Evolutionary conservation across 2,113 vertebrate genomes (phyloP), one percentile per base, ranked within the genome.

Genomic region (Ochotona curzoniae): DNA sequence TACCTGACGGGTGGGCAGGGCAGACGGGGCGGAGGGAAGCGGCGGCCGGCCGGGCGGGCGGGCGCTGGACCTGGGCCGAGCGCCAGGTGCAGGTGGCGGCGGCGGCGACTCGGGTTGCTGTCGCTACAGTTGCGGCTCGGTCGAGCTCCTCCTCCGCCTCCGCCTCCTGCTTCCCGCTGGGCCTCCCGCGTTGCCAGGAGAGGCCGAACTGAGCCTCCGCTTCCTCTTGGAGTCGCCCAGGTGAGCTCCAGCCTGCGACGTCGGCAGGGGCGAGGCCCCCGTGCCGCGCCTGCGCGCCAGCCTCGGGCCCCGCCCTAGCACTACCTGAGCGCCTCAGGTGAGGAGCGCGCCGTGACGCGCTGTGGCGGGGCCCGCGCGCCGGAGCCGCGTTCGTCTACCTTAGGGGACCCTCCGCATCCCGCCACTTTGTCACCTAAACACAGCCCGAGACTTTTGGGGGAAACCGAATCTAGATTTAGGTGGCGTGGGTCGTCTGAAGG

Each of bases 161-260:
- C 83, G 92, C 94, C 93, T 38, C 88, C 97, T 89, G 95, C 97
- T 96, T 28, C 89, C 95, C 69, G 94, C 92, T 38, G 61, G 96
- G 93, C 90, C 92, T 54, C 87, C 91, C 11, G 90, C 85, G 94
- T 90, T 89, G 93, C 95, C 96, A 38, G 93, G 75, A 57, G 93
- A 78, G 83, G 96, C 94, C 11, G 88, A 49, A 11, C 35, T 71
- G 3, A 28, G 80, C 49, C 87, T 95, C 61, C 21, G 98, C 98
- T 98, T 98, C 98, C 98, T 98, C 98, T 90, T 97, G 51, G 98
- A 94, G 98, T 97, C 98, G 97, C 97, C 98, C 99, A 99, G 99
- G 99, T 99, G 98, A 93, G 98, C 97, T 96, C 79, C 93, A 81
- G 83, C 67, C 96, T 15, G 78, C 76, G 73, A 96, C 88, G 95